Conservation (phyloP, 2,888 invertebrate genomes). For the Chymomyza caudatula region DNA sequence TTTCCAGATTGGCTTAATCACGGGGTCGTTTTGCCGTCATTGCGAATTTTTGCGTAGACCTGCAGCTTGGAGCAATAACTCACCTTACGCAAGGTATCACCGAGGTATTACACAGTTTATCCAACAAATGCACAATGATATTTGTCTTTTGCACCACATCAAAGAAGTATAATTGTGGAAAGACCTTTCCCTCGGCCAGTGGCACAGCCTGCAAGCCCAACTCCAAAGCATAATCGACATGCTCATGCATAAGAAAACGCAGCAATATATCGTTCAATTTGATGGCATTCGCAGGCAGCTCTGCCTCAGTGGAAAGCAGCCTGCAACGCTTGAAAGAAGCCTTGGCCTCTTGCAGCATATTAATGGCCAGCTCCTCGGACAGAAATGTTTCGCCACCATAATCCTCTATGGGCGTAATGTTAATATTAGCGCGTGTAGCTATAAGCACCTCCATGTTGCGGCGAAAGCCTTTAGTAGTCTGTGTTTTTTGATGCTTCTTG, state of each 20-base stretch:
- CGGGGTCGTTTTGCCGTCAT: no score
- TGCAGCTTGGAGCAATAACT: constrained; percentile 75
- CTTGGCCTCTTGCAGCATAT: constrained; percentile 92
- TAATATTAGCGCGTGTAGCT: constrained; percentile 93
- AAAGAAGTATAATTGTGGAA: constrained; percentile 95
- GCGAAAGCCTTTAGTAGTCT: constrained; percentile 93
- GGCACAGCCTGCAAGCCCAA: constrained; percentile 93
- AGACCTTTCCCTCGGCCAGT: constrained; percentile 91
- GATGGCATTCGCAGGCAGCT: constrained; percentile 87
- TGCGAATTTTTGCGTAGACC: no score
- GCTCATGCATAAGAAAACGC: constrained; percentile 91
- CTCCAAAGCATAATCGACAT: constrained; percentile 97
- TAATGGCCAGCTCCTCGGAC: constrained; percentile 95
- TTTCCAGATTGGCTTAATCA: no score
- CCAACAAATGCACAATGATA: constrained; percentile 93
- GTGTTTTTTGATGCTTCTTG: constrained; percentile 96
- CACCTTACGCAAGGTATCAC: constrained; percentile 92
- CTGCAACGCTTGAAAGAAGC: constrained; percentile 93
- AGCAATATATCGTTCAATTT: constrained; percentile 91
- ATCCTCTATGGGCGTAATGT: constrained; percentile 95
- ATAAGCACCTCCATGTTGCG: constrained; percentile 96
- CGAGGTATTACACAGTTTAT: constrained; percentile 94
- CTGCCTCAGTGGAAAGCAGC: constrained; percentile 87
- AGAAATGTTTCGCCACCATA: constrained; percentile 98
- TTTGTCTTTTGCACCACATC: constrained; percentile 95